Percentiles rank a stretch among this genome's conserved stretches.
Evolutionary conservation across 2,113 vertebrate species (phyloP).

Genomic region (Tychaedon coryphoeus): DNA sequence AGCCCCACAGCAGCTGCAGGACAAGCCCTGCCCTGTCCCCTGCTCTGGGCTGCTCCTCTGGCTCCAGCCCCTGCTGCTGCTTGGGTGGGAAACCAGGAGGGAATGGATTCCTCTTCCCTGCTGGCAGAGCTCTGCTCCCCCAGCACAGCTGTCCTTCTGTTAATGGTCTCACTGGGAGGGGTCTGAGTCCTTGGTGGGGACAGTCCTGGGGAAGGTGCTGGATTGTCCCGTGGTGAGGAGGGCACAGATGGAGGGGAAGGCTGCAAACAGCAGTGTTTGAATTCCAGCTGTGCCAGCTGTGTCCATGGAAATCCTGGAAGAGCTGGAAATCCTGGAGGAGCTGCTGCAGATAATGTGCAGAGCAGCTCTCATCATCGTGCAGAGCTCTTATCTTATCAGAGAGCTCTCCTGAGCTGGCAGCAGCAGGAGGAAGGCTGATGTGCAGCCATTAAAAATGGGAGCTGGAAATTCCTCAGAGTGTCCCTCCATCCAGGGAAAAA

Average conservation of each 20-base stretch:
- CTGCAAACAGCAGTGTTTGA: background rate
- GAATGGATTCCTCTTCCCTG: background rate
- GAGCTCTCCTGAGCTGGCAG: background rate
- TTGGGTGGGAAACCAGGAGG: fast-evolving
- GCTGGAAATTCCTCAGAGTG: background rate
- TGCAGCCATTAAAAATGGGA: background rate
- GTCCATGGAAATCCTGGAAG: background rate
- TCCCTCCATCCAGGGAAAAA: background rate
- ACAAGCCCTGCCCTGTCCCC: background rate
- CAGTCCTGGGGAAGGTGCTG: too few species aligned
- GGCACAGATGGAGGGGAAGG: background rate
- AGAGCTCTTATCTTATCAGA: background rate
- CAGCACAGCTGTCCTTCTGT: background rate
- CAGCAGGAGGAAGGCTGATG: background rate
- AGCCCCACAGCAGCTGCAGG: background rate
- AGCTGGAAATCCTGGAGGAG: background rate
- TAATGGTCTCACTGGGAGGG: background rate
- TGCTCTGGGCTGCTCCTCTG: background rate
- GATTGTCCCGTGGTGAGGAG: fast-evolving
- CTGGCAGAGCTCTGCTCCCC: background rate
- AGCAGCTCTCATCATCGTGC: background rate
- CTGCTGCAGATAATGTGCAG: background rate
- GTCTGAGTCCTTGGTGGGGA: background rate
- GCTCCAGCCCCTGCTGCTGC: background rate
- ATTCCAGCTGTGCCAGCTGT: background rate